Evolutionary conservation across 2,113 vertebrate genomes (phyloP), one percentile per base, ranked within the genome.

Genomic region (Grammomys dolichurus): DNA sequence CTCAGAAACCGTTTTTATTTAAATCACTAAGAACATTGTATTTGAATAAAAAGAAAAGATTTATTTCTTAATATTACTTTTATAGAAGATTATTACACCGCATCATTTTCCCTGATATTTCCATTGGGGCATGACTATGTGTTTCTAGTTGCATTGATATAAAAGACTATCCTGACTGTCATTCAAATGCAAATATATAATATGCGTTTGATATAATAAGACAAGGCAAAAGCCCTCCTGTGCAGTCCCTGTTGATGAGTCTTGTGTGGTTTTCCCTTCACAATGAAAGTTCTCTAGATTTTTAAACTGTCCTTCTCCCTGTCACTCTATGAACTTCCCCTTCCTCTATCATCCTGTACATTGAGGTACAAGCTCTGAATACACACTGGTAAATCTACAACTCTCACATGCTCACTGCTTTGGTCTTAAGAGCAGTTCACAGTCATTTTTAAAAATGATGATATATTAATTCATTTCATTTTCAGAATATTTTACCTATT

Each of bases 261-360:
- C 14, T 24, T 51, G 6, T 70, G 60, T 20, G 17, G 12, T 82
- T 36, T 24, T 4, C 0, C 7, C 26, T 94, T 24, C 22, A 69
- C 31, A 91, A 82, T 2, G 3, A 14, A 87, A 84, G 10, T 24
- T 78, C 33, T 20, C 5, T 67, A n/a, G 0, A 3, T 43, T 36
- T 13, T 69, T 91, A 33, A 2, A 1, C 17, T 86, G 2, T 31
- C 33, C 16, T 0, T 3, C 5, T 0, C 0, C 2, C 54, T 12
- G 12, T 65, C 12, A 58, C 13, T 14, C 33, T 56, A 31, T 40
- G 75, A 1, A 24, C 8, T 40, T 87, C 26, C 54, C 26, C 6
- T 4, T 20, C 1, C 16, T 65, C 10, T 48, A 54, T 73, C 19
- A 69, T 84, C 3, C 36, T 17, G 60, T 26, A 69, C 1, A 1